Percentiles rank a stretch among this genome's conserved stretches.
Evolutionary conservation across 1,140 invertebrate genomes (phyloP).

Genomic region (Probaryconus sp.): DNA sequence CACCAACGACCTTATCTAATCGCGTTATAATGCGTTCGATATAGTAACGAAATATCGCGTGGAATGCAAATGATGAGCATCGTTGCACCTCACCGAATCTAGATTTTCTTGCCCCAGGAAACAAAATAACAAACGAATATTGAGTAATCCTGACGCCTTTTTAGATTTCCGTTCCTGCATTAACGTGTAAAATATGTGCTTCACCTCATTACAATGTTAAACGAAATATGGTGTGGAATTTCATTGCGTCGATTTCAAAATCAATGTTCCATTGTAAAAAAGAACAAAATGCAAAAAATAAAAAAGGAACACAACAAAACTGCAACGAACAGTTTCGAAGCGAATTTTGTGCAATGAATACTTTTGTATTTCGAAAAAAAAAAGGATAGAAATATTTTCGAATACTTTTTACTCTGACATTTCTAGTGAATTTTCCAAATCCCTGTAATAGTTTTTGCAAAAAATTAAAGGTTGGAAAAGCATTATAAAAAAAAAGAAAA

Average conservation of each 20-base stretch:
- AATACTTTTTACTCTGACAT: too few species aligned
- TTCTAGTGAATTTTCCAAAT: too few species aligned
- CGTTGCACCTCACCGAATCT: slow-evolving; percentile 26
- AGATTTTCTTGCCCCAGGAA: slow-evolving; percentile 25
- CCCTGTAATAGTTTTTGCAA: too few species aligned
- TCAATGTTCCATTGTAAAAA: too few species aligned
- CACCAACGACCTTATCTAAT: slow-evolving; percentile 39
- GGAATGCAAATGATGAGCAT: slow-evolving; percentile 48
- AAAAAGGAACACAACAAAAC: too few species aligned
- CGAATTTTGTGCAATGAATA: too few species aligned
- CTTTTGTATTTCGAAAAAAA: too few species aligned
- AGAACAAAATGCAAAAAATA: too few species aligned
- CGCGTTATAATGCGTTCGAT: slow-evolving; percentile 43
- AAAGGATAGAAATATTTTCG: too few species aligned
- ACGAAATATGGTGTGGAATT: slow-evolving; percentile 20
- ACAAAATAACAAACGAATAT: slow-evolving; percentile 40
- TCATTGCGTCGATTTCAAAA: slow-evolving; percentile 19
- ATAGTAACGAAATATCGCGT: slow-evolving; percentile 51
- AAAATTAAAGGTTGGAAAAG: too few species aligned
- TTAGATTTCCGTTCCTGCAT: slow-evolving; percentile 26
- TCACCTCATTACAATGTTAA: slow-evolving; percentile 10
- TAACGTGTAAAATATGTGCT: slow-evolving; percentile 28
- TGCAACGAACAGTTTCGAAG: too few species aligned
- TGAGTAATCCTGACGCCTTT: slow-evolving; percentile 26
- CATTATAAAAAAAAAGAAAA: too few species aligned